Percentiles rank a stretch among this genome's conserved stretches.
Conservation (phyloP, 1,140 invertebrate species). For the Oncopodura yosiiana region DNA sequence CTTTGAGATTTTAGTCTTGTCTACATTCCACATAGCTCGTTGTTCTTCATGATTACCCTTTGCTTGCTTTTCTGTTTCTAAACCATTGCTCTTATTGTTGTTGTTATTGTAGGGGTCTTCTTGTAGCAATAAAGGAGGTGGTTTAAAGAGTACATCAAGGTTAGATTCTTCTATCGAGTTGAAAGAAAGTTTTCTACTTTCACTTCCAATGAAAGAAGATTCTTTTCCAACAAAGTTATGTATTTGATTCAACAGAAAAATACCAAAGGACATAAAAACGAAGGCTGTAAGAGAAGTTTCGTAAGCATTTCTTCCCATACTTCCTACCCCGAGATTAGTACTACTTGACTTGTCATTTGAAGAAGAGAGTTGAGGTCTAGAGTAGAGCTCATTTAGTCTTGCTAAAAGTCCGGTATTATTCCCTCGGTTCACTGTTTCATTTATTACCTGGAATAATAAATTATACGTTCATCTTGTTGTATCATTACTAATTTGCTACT, state of each 20-base stretch:
- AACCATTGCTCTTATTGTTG: constrained; percentile 26
- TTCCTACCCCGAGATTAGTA: not conserved
- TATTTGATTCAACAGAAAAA: constrained; percentile 51
- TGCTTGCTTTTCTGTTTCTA: constrained; percentile 10
- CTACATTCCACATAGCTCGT: too few species aligned
- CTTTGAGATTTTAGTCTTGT: too few species aligned
- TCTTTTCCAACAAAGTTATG: constrained; percentile 38
- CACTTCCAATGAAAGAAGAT: not conserved
- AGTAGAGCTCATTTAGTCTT: constrained; percentile 31
- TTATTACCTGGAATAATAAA: constrained; percentile 30
- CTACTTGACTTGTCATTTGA: not conserved
- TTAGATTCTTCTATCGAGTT: constrained; percentile 20
- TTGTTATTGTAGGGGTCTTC: constrained; percentile 12
- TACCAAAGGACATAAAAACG: constrained; percentile 48
- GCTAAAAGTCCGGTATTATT: constrained; percentile 23
- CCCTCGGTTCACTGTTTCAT: constrained; percentile 31
- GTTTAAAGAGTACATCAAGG: constrained; percentile 34
- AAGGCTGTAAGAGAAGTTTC: constrained; percentile 45
- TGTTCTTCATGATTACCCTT: constrained; percentile 1
- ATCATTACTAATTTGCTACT: too few species aligned
- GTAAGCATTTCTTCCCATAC: constrained; percentile 26
- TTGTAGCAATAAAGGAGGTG: constrained; percentile 33
- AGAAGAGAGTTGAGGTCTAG: constrained; percentile 1
- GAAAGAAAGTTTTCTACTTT: not conserved
- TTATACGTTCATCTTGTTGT: too few species aligned